Percentiles rank a stretch among this genome's conserved stretches.
Conservation (phyloP, 2,113 vertebrate genomes). For the Asarcornis scutulata region DNA sequence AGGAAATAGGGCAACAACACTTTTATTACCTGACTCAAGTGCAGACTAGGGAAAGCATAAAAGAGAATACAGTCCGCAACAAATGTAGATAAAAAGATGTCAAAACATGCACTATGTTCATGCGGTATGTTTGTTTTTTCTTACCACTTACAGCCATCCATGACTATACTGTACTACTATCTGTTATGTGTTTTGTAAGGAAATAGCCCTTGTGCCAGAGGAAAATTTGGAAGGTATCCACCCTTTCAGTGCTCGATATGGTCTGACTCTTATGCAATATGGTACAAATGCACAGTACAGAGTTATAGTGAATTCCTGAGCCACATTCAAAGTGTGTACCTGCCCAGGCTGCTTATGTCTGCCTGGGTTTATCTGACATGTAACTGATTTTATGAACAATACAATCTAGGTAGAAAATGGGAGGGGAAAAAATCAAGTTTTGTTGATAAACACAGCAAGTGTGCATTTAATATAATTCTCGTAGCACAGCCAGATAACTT, state of each 20-base stretch:
- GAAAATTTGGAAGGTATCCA: neutral
- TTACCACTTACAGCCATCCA: neutral
- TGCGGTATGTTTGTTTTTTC: neutral
- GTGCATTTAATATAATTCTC: neutral
- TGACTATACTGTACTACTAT: neutral
- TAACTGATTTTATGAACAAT: neutral
- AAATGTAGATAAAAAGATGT: neutral
- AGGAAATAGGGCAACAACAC: neutral
- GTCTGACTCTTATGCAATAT: neutral
- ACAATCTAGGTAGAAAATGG: neutral
- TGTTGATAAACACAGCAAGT: neutral
- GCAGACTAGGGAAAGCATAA: neutral
- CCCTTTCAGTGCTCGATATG: neutral
- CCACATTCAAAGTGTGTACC: neutral
- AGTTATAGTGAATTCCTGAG: neutral
- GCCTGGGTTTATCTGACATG: neutral
- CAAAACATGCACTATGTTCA: neutral
- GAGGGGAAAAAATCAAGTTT: neutral
- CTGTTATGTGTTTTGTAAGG: neutral
- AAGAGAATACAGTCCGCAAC: neutral
- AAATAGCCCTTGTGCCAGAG: neutral
- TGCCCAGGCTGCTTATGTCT: neutral
- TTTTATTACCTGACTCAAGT: neutral
- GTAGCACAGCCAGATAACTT: neutral
- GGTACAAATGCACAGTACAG: rapidly evolving